Evolutionary conservation across 2,888 invertebrate genomes (phyloP).

Genomic region (Hetaerina titia): DNA sequence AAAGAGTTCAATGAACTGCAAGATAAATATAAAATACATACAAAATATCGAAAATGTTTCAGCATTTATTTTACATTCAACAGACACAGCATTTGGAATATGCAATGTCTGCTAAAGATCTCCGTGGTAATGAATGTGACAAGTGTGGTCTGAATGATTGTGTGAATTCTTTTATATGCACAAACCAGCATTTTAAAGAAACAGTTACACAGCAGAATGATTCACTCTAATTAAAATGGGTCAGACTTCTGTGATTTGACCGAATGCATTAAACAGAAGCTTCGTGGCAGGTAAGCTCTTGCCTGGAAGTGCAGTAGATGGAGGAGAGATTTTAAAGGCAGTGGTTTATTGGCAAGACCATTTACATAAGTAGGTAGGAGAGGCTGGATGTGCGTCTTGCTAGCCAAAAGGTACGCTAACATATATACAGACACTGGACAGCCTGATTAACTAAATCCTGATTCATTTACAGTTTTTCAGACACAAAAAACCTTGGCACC

Average conservation of each 20-base stretch:
- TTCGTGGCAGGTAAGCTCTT: neutral
- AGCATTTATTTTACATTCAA: neutral
- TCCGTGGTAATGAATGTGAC: neutral
- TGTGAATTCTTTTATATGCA: neutral
- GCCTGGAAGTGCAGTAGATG: neutral
- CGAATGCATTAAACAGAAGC: neutral
- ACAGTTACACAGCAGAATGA: neutral
- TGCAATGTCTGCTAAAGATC: neutral
- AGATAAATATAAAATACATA: conserved; percentile 46
- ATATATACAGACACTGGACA: neutral
- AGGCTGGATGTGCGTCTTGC: conserved; percentile 60
- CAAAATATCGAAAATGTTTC: neutral
- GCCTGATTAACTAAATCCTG: neutral
- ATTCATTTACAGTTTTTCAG: conserved; percentile 36
- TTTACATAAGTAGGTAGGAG: neutral
- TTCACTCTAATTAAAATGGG: neutral
- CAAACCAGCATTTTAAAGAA: neutral
- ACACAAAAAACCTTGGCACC: conserved; percentile 29
- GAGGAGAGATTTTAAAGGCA: neutral
- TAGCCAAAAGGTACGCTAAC: conserved; percentile 31
- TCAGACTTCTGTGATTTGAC: neutral
- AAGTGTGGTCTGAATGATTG: neutral
- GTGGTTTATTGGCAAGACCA: neutral
- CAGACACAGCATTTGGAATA: neutral
- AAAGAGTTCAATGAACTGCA: neutral